Base-by-base conservation (phyloP, 2,888 invertebrate genomes). In the Agrotis clavis region DNA sequence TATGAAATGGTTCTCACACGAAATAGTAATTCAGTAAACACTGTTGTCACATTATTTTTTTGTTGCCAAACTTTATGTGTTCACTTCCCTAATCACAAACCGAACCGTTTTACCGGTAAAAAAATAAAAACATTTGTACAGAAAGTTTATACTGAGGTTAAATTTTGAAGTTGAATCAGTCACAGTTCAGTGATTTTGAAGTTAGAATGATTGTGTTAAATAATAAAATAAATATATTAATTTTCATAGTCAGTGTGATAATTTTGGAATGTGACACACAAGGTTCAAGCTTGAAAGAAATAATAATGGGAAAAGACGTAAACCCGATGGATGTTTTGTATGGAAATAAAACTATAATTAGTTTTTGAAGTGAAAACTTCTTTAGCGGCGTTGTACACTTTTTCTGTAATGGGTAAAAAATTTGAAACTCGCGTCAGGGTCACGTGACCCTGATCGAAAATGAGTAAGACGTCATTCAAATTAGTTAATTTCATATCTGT, bases 51-150 rank as follows among this genome's bases (percentile, higher is more conserved):
- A 0, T 18, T 19, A 48, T 14, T 19, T 14, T 47, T 48, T 62
- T 61, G 61, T 53, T 80, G 25, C 19, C 57, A 66, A 77, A 77
- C 81, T 53, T 47, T 5, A 25, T 19, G 4, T 53, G 61, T 48
- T 65, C 45, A 62, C 48, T 62, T 76, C 73, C 79, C 14, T 2
- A 48, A 51, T 11, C 4, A 21, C 1, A 35, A 13, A 45, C 2
- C 16, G 35, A 18, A 53, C 11, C 30, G 18, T n/a, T 51, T 47
- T 48, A 47, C 59, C 45, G 25, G 0, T n/a, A n/a, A 7, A 57
- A 48, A 66, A 7, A 30, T 56, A 41, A 62, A 66, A 62, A 41
- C 66, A 77, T 77, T 77, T 77, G 19, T n/a, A 45, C 19, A 30
- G 41, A 51, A 35, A 13, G 30, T 13, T 35, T 41, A 1, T 7